Evolutionary conservation across 30 jellyfish, hydroid and myxozoan species (phyloP).

Genomic region (Aurelia aurita): DNA sequence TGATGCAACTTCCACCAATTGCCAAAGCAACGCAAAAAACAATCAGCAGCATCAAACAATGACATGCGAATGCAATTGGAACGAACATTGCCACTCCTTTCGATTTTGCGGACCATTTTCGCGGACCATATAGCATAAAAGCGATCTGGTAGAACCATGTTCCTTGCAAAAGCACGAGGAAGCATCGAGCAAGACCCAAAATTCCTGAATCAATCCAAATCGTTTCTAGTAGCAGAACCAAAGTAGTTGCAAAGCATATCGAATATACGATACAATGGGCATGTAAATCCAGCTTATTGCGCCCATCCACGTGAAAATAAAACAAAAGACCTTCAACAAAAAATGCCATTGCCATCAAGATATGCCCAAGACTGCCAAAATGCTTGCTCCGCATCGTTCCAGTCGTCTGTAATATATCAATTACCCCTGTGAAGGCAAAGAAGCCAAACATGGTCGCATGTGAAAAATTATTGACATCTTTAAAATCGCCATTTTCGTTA

Average conservation of each 20-base stretch:
- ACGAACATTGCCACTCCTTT: slow-evolving; percentile 63
- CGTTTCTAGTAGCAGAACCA: slow-evolving; percentile 37
- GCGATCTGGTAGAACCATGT: slow-evolving; percentile 76
- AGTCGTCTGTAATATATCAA: slow-evolving; percentile 22
- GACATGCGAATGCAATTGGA: slow-evolving; percentile 75
- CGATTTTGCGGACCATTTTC: slow-evolving; percentile 51
- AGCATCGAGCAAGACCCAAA: slow-evolving; percentile 61
- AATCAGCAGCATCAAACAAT: slow-evolving; percentile 25
- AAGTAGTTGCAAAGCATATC: slow-evolving; percentile 53
- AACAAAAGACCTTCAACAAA: slow-evolving; percentile 63
- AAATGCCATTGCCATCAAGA: slow-evolving; percentile 45
- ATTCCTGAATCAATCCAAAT: slow-evolving; percentile 4
- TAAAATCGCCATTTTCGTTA: slow-evolving; percentile 33
- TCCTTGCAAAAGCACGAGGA: slow-evolving; percentile 60
- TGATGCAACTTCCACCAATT: slow-evolving; percentile 16
- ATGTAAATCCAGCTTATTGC: slow-evolving; percentile 58
- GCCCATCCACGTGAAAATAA: slow-evolving; percentile 73
- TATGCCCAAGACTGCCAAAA: slow-evolving; percentile 24
- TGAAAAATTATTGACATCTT: slow-evolving; percentile 55
- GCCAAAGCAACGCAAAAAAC: not conserved
- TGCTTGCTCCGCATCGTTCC: slow-evolving; percentile 3
- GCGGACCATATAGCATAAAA: slow-evolving; percentile 61
- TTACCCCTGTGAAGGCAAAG: slow-evolving; percentile 43
- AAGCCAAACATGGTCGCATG: slow-evolving; percentile 77
- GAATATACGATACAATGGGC: slow-evolving; percentile 57